Evolutionary conservation across 2,888 invertebrate genomes (phyloP).

Genomic region (Teleogryllus oceanicus): DNA sequence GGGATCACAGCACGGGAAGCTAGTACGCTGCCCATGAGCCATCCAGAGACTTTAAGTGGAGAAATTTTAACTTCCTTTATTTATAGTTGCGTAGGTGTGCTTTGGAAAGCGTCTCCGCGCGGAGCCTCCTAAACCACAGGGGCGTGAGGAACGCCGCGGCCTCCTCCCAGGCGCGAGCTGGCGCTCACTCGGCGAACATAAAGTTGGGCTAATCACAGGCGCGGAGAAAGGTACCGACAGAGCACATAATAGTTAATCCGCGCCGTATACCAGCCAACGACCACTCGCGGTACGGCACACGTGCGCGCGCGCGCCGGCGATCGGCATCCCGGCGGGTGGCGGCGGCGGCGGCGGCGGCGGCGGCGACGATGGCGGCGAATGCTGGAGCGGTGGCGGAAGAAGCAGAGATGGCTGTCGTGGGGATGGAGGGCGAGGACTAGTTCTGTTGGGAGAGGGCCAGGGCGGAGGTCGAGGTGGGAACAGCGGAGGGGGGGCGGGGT

Average conservation of each 20-base stretch:
- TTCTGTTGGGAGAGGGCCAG: not conserved
- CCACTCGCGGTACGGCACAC: not conserved
- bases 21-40: too few relatives aligned
- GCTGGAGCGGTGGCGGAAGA: not conserved
- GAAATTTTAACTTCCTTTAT: too few relatives aligned
- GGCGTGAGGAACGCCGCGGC: too few relatives aligned
- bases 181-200: not conserved
- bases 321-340: not conserved
- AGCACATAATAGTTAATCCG: constrained; percentile 18
- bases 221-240: not conserved
- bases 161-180: not conserved
- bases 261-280: not conserved
- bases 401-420: not conserved
- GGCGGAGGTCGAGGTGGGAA: not conserved
- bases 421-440: too few relatives aligned
- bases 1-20: too few relatives aligned
- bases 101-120: too few relatives aligned
- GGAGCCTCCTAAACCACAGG: too few relatives aligned
- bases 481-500: too few relatives aligned
- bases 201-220: not conserved
- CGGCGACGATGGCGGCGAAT: not conserved
- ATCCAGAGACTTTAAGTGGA: too few relatives aligned
- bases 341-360: not conserved
- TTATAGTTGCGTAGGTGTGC: too few relatives aligned
- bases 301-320: not conserved